Conservation (phyloP, 1,140 invertebrate species). For the Formica selysi region DNA sequence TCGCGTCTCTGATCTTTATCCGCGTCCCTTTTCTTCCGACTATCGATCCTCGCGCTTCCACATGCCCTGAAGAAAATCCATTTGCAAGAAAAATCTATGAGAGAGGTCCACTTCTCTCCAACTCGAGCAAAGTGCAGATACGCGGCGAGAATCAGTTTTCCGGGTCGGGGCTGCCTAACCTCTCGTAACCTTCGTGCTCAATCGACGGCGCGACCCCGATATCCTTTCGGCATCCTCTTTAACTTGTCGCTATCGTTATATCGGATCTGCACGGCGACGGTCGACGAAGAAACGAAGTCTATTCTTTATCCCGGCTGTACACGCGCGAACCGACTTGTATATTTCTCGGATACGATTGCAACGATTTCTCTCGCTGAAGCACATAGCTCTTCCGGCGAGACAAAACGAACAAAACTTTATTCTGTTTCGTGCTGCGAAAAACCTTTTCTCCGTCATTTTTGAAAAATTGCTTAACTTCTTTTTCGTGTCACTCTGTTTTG, state of each 20-base stretch:
- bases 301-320: constrained; percentile 60
- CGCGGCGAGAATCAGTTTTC: constrained; percentile 64
- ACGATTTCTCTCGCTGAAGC: constrained; percentile 32
- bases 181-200: constrained; percentile 56
- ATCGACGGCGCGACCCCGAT: constrained; percentile 66
- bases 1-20: constrained; percentile 59
- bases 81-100: constrained; percentile 70
- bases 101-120: constrained; percentile 51
- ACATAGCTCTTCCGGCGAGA: neutral
- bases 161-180: constrained; percentile 32
- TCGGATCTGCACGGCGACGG: constrained; percentile 38
- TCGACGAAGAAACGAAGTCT: constrained; percentile 39
- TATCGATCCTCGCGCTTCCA: constrained; percentile 51
- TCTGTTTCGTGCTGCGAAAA: constrained; percentile 11
- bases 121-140: constrained; percentile 42
- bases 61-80: constrained; percentile 35
- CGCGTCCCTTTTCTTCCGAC: constrained; percentile 17
- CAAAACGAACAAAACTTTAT: constrained; percentile 23
- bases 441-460: constrained; percentile 10
- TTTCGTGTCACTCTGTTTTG: neutral
- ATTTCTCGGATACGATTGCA: constrained; percentile 20
- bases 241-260: constrained; percentile 67
- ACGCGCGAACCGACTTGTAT: constrained; percentile 11
- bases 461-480: constrained; percentile 18
- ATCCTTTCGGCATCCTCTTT: constrained; percentile 67